Conservation (phyloP, 2,797 vertebrate genomes). For the Diceros bicornis region DNA sequence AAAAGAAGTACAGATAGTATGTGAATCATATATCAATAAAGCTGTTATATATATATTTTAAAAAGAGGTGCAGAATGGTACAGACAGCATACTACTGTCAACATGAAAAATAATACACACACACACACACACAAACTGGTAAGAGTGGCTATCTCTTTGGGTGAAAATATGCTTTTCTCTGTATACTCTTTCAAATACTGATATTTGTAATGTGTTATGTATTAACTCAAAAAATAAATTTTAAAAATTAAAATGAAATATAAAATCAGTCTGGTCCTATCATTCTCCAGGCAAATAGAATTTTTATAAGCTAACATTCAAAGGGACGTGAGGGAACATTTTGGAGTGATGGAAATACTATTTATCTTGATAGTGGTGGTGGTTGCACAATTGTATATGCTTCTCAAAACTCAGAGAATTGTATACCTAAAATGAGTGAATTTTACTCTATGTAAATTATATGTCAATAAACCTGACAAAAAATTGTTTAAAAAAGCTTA, state of each 20-base stretch:
- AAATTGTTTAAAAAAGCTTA: neutral
- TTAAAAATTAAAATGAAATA: neutral
- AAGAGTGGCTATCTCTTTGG: too few species aligned
- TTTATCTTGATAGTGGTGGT: neutral
- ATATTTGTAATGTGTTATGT: neutral
- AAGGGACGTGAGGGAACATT: neutral
- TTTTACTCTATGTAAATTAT: neutral
- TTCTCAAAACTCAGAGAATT: slow-evolving; percentile 14
- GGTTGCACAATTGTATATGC: neutral
- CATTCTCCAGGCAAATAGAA: neutral
- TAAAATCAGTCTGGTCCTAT: neutral
- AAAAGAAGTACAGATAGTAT: neutral
- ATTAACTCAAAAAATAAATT: neutral
- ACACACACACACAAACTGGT: neutral
- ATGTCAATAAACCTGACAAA: neutral
- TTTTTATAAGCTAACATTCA: neutral
- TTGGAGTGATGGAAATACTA: neutral
- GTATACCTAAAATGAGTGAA: neutral
- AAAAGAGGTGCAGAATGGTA: neutral
- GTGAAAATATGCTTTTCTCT: neutral
- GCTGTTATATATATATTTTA: neutral
- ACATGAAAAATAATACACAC: neutral
- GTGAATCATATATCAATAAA: neutral
- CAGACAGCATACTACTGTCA: neutral
- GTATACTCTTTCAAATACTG: neutral